These are phyloP conservation scores for Tiliacea aurago DNA, from an alignment of 2,888 invertebrate genomes.

Conservation along the genomic window DNA sequence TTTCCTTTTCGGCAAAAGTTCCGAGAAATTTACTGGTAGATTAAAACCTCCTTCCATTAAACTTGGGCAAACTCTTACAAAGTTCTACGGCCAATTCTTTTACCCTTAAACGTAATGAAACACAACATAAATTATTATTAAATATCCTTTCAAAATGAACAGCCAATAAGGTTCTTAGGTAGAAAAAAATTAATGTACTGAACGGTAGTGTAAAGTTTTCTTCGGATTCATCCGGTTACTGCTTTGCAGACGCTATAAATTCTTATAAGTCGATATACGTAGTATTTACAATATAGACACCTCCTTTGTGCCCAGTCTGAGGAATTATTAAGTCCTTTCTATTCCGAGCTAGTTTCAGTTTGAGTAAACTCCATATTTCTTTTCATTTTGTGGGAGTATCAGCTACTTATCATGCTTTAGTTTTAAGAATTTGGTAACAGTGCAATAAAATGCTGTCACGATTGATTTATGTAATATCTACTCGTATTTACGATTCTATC, in stretches of 20 bases:
- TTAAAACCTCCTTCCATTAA: conserved; percentile 61
- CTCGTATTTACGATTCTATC: conserved; percentile 14
- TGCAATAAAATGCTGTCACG: conserved; percentile 3
- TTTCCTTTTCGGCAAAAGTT: conserved; percentile 44
- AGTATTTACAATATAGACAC: conserved; percentile 35
- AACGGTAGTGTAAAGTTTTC: neutral
- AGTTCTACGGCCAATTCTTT: conserved; percentile 49
- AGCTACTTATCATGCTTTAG: conserved; percentile 25
- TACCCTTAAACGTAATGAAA: conserved; percentile 36
- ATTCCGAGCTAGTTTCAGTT: conserved; percentile 14
- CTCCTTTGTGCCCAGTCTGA: conserved; percentile 36
- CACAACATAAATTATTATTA: conserved; percentile 51
- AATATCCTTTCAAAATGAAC: conserved; percentile 28
- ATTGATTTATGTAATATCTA: conserved; percentile 18
- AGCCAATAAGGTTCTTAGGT: conserved; percentile 1
- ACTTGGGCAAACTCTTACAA: conserved; percentile 40
- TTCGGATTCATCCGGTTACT: conserved; percentile 13
- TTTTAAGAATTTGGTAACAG: conserved; percentile 28
- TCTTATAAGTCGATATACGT: conserved; percentile 33
- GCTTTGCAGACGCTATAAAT: conserved; percentile 38
- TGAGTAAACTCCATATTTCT: neutral
- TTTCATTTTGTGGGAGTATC: conserved; percentile 17
- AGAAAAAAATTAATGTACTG: conserved; percentile 15
- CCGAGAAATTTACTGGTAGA: conserved; percentile 47
- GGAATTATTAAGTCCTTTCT: conserved; percentile 35